A percentile compares a stretch with the other conserved stretches of the same genome.
Conservation (phyloP, 2,113 vertebrate genomes). For the Zosterops japonicus region DNA sequence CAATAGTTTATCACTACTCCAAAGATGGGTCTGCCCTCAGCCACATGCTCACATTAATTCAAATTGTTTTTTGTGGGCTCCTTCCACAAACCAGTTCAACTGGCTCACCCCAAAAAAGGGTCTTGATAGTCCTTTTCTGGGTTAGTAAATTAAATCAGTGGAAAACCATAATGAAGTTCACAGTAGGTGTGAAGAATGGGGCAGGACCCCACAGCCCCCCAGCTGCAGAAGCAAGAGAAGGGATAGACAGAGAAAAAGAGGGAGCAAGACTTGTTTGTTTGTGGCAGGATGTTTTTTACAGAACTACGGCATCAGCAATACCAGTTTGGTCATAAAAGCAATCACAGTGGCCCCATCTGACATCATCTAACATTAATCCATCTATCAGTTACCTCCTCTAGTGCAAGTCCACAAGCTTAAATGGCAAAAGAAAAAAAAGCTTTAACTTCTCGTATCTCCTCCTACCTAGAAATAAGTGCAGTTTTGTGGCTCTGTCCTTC, state of each 20-base stretch:
- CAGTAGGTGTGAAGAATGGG: neutral
- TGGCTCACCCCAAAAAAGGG: neutral
- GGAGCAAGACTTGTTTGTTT: neutral
- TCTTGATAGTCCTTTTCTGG: neutral
- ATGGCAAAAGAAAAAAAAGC: neutral
- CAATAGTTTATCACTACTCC: neutral
- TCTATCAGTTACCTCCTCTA: neutral
- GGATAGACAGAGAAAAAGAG: neutral
- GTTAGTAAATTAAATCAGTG: neutral
- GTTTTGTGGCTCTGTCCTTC: neutral
- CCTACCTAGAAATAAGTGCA: neutral
- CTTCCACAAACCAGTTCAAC: neutral
- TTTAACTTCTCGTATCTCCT: neutral
- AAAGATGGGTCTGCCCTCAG: neutral
- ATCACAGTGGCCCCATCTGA: neutral
- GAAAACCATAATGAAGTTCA: neutral
- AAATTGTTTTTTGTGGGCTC: neutral
- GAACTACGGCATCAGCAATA: neutral
- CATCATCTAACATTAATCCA: neutral
- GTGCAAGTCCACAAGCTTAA: neutral
- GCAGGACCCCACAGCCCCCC: neutral
- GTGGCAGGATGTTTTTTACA: neutral
- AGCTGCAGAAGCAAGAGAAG: neutral
- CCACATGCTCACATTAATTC: neutral
- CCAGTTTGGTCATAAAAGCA: neutral